Conservation (phyloP, 2,888 invertebrate species). For the Phrixothrix hirtus region DNA sequence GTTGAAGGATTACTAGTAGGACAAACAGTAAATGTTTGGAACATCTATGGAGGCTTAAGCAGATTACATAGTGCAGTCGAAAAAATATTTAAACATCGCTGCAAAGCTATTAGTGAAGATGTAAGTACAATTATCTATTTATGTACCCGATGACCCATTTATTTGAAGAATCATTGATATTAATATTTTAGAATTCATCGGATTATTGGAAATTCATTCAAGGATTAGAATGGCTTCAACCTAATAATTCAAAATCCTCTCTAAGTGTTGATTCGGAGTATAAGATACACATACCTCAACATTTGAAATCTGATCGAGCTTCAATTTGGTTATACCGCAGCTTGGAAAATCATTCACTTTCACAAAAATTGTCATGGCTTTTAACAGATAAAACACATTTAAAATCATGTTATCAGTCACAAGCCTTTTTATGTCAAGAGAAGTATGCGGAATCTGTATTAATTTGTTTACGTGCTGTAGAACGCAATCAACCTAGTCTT, state of each 20-base stretch:
- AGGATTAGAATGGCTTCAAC: conserved; percentile 65
- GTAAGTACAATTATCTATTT: conserved; percentile 42
- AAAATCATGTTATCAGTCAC: conserved; percentile 60
- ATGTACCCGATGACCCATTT: no score
- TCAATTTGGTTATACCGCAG: conserved; percentile 60
- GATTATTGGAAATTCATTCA: conserved; percentile 63
- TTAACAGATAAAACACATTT: conserved; percentile 66
- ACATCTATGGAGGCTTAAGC: conserved; percentile 63
- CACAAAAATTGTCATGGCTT: conserved; percentile 64
- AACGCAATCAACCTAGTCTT: conserved; percentile 64
- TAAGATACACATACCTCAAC: conserved; percentile 53
- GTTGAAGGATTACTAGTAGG: conserved; percentile 63
- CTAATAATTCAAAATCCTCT: conserved; percentile 59
- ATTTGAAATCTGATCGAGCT: conserved; percentile 59
- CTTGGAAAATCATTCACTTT: conserved; percentile 62
- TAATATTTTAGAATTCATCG: conserved; percentile 56
- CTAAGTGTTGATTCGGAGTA: conserved; percentile 55
- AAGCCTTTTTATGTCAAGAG: conserved; percentile 65
- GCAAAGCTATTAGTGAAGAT: conserved; percentile 53
- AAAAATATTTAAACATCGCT: conserved; percentile 64
- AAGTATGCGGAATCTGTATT: conserved; percentile 64
- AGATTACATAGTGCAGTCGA: conserved; percentile 60
- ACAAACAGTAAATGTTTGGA: conserved; percentile 64
- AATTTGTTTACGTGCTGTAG: conserved; percentile 66
- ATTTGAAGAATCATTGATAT: neutral